Evolutionary conservation across 2,113 vertebrate genomes (phyloP), one percentile per base, ranked within the genome.

Genomic region (Dromiciops gliroides): DNA sequence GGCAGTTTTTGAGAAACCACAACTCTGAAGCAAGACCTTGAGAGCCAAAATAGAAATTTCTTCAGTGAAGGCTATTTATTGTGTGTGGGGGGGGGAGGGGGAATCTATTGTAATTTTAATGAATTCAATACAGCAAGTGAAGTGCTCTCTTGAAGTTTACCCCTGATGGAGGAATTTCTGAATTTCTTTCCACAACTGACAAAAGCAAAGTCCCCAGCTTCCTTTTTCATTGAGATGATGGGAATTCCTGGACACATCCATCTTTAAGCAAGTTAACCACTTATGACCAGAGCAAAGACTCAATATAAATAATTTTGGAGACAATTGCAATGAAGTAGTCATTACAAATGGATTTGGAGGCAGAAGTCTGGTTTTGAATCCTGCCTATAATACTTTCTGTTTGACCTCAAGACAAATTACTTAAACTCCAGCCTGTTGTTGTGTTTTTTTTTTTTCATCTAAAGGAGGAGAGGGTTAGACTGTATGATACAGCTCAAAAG

Each of bases 1-100:
- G 83, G 89, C 93, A 89, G 92, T 90, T 95, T 94, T 89, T 92
- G 89, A 95, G 92, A 94, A 83, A 24, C 56, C 24, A 1, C 92
- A 52, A 94, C 97, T 95, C 67, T 83, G n/a, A 93, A 94, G 89
- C 93, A 96, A 96, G 92, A 91, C 5, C 95, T 94, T 93, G 67
- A 83, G 19, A 83, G 16, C 9, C 44, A n/a, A 83, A 44, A 83
- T 44, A 83, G 67, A 83, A 83, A 83, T 83, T 44, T 44, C 67
- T 83, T 83, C n/a, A 23, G n/a, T 44, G n/a, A 83, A 83, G n/a
- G 67, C n/a, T 44, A 83, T 83, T 83, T 83, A 44, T 83, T 44
- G 67, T 83, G 44, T 83, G 16, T n/a, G n/a, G n/a, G n/a, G n/a
- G n/a, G n/a, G n/a, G n/a, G n/a, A n/a, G n/a, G n/a, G 67, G 44